phyloP scores from a whole-genome alignment of 2,888 invertebrate species.

The Myopa tessellatipennis region DNA sequence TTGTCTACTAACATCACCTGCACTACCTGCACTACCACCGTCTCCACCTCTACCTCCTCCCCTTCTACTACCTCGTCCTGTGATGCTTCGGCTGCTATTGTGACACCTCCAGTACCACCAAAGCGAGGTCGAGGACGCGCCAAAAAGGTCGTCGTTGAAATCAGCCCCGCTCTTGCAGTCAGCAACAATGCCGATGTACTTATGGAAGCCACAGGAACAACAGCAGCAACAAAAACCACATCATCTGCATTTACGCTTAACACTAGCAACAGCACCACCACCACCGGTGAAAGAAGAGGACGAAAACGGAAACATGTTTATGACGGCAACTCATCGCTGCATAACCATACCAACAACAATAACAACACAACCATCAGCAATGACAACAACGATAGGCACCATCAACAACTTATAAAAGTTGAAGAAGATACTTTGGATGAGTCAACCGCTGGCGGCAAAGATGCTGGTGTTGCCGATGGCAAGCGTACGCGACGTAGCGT shows the following conservation, averaged over 20 bases:
- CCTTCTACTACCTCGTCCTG: neutral
- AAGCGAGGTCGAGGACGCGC: constrained; percentile 60
- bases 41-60: neutral
- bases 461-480: constrained; percentile 44
- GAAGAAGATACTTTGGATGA: constrained; percentile 52
- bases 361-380: constrained; percentile 6
- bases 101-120: constrained; percentile 38
- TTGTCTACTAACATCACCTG: constrained; percentile 10
- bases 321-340: constrained; percentile 19
- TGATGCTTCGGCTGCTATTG: neutral
- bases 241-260: neutral
- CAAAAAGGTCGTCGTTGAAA: constrained; percentile 51
- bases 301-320: constrained; percentile 43
- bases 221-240: neutral
- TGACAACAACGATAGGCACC: neutral
- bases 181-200: neutral
- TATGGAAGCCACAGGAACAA: neutral
- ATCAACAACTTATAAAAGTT: constrained; percentile 47
- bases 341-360: neutral
- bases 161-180: neutral
- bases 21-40: constrained; percentile 8
- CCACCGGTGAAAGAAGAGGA: constrained; percentile 31
- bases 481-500: constrained; percentile 63
- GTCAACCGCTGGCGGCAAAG: constrained; percentile 9
- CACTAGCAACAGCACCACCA: constrained; percentile 21